Conservation (phyloP, 2,113 vertebrate species). For the Pipra filicauda region DNA sequence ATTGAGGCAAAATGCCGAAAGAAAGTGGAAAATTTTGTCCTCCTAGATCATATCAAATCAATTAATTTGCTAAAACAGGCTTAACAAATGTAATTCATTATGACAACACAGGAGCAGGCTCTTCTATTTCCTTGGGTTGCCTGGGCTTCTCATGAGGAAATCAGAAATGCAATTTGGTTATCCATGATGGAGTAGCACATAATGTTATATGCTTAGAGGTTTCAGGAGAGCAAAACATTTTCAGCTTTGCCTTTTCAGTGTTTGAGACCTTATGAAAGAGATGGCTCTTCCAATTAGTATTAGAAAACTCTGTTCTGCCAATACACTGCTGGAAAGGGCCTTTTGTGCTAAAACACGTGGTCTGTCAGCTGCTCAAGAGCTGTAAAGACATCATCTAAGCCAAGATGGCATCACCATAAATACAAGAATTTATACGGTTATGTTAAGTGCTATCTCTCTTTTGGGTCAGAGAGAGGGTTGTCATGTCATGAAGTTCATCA, state of each 20-base stretch:
- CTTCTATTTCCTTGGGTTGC: neutral
- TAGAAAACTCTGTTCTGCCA: neutral
- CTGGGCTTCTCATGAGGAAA: neutral
- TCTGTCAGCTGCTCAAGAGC: neutral
- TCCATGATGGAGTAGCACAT: neutral
- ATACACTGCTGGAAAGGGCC: neutral
- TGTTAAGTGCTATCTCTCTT: neutral
- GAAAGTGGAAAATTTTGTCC: neutral
- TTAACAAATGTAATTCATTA: slow-evolving; percentile 8
- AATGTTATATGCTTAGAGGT: neutral
- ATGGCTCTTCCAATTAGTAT: neutral
- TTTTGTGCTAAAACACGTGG: neutral
- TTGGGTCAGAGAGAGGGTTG: neutral
- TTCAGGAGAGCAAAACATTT: neutral
- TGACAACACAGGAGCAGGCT: neutral
- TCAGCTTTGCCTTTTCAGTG: neutral
- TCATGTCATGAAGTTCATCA: neutral
- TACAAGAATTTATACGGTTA: neutral
- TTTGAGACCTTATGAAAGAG: neutral
- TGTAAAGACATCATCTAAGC: neutral
- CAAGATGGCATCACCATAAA: neutral
- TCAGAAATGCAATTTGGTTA: neutral
- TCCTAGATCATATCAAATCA: neutral
- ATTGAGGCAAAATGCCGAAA: neutral
- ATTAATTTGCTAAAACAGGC: neutral